Evolutionary conservation across 2,888 invertebrate genomes (phyloP).

Genomic region (Ochropleura leucogaster): DNA sequence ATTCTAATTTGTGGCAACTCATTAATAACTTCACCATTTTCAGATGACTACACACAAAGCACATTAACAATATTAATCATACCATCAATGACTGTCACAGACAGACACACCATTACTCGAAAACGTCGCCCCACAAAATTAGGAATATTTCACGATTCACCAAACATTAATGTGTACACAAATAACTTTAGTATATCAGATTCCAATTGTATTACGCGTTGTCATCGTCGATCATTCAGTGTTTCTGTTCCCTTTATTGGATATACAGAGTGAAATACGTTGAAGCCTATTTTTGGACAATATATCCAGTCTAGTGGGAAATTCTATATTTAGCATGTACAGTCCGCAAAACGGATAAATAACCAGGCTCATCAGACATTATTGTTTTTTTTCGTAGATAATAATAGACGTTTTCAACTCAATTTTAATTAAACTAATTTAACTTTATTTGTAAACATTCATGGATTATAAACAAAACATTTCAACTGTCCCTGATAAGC

Average conservation of each 20-base stretch:
- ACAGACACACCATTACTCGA: conserved; percentile 52
- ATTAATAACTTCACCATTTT: conserved; percentile 20
- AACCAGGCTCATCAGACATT: no score
- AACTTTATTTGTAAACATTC: no score
- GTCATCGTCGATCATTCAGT: conserved; percentile 68
- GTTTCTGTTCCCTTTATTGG: conserved; percentile 37
- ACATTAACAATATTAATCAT: conserved; percentile 55
- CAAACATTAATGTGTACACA: conserved; percentile 66
- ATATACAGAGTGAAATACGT: conserved; percentile 29
- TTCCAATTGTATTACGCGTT: conserved; percentile 63
- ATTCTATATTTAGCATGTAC: conserved; percentile 41
- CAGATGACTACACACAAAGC: conserved; percentile 38
- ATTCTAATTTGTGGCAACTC: conserved; percentile 11
- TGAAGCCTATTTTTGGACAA: conserved; percentile 41
- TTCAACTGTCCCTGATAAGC: no score
- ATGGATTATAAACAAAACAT: no score
- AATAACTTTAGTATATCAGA: conserved; percentile 67
- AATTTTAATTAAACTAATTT: no score
- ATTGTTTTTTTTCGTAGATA: no score
- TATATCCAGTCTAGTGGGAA: conserved; percentile 18
- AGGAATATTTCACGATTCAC: conserved; percentile 59
- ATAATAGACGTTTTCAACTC: no score
- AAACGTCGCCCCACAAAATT: conserved; percentile 50
- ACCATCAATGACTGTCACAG: conserved; percentile 52
- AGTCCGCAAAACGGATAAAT: no score